Conservation (phyloP, 2,888 invertebrate species). For the Chorisops tibialis region DNA sequence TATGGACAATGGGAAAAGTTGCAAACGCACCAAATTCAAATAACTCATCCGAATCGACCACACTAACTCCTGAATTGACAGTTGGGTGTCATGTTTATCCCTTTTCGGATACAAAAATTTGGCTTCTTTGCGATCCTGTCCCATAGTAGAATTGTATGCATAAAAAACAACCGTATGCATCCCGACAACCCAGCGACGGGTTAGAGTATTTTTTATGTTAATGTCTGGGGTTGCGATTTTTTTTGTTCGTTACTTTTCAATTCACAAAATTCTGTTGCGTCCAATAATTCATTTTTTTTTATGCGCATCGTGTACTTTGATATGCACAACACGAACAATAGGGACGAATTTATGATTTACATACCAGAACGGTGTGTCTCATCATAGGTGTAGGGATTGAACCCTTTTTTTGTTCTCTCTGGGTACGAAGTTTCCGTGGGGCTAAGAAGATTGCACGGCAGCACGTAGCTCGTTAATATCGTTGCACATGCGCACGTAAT, state of each 20-base stretch:
- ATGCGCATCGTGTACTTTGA: conserved; percentile 22
- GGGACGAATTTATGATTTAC: conserved; percentile 48
- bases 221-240: conserved; percentile 38
- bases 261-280: conserved; percentile 3
- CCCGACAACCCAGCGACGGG: conserved; percentile 6
- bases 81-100: conserved; percentile 55
- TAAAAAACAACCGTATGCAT: conserved; percentile 13
- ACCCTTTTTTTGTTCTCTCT: neutral
- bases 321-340: conserved; percentile 41
- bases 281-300: conserved; percentile 26
- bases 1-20: too few relatives aligned
- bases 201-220: conserved; percentile 35
- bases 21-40: conserved; percentile 24
- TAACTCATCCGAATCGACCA: conserved; percentile 24
- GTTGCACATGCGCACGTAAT: neutral
- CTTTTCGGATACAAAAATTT: conserved; percentile 34
- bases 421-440: neutral
- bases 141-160: too few relatives aligned
- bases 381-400: conserved; percentile 33
- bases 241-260: conserved; percentile 31
- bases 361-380: conserved; percentile 51
- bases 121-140: neutral
- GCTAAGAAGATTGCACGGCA: conserved; percentile 2
- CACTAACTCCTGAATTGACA: conserved; percentile 47
- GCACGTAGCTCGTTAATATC: conserved; percentile 11